Base-by-base conservation (phyloP, 2,888 invertebrate genomes). In the Agonopterix alstromeriana region DNA sequence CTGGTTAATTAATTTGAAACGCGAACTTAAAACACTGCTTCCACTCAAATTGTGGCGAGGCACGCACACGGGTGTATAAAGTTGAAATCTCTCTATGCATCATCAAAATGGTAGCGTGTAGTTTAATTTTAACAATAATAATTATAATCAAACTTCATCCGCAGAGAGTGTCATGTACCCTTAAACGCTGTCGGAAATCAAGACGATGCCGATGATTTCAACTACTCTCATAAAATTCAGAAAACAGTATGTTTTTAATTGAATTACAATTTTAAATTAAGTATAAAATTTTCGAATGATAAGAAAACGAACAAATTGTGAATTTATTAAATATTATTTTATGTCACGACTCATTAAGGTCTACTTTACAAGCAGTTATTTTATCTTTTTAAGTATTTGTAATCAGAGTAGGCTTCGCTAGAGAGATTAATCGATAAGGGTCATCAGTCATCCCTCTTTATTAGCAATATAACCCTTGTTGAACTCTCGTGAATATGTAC, bases 301-400 rank as follows among this genome's bases (percentile, higher is more conserved):
- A 27, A 27, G 27, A 27, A 27, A 5, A 27, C 27, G 5, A 7
- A 27, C 7, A 27, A 27, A 27, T 27, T 5, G 27, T n/a, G 38
- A n/a, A n/a, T 38, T 38, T 1, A 38, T 3, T n/a, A n/a, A n/a
- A 36, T 44, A 44, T 11, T 69, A 69, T 69, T 69, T 62, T 62
- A 63, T 57, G 60, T 67, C 66, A 65, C 67, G 61, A n/a, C n/a
- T n/a, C n/a, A n/a, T n/a, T n/a, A 60, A 64, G 57, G 55, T 57
- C 59, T 56, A 67, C 48, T 67, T 65, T 59, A 70, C 54, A 58
- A 55, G 56, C 67, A 67, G 70, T 77, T 72, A 73, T 68, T 70
- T 68, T 63, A 65, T 68, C 63, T 57, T 67, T 60, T 61, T 58
- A 45, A 55, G 60, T 62, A 63, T 67, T 67, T 67, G 61, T 64